Base-by-base conservation (phyloP, 2,888 invertebrate genomes). In the Tetranychus truncatus region DNA sequence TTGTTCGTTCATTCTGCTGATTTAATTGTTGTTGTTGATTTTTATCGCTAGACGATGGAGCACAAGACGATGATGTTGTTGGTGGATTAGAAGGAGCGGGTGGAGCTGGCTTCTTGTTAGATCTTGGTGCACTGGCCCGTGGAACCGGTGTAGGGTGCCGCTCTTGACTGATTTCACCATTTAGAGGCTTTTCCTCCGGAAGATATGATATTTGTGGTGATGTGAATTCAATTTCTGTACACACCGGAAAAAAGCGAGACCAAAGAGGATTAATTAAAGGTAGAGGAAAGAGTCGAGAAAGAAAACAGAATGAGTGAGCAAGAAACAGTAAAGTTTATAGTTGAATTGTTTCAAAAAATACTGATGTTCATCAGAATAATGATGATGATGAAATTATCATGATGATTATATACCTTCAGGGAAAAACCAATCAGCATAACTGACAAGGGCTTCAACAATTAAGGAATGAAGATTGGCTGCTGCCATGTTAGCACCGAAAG, bases 401-500 rank as follows among this genome's bases (percentile, higher is more conserved):
- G 55, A 55, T 55, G 55, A 55, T 15, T 55, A 55, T 45, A 45
- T 73, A 79, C 78, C 83, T 74, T 89, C 90, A 72, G 88, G 88
- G 82, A 91, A 93, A 81, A 92, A 89, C 87, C 88, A 89, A 81
- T 92, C 90, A 69, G 89, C 89, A 80, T 89, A 88, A 75, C 88
- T 88, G 78, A 93, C 88, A 79, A 93, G 85, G 78, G 89, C 85
- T 81, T 92, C 92, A n/a, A 92, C 89, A 78, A 92, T 88, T 81
- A 89, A 88, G 84, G 91, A 91, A 81, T 90, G 88, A 72, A 89
- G 88, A 77, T 90, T 89, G 65, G 91, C 90, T 81, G 89, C 88
- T 81, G 89, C 89, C 88, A 93, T 92, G 81, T 91, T 89, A 82
- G 88, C 86, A 71, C 86, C 79, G 78, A 77, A 74, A n/a, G 20